phyloP scores from a whole-genome alignment of 2,113 vertebrate genomes.

The Scatophagus argus region DNA sequence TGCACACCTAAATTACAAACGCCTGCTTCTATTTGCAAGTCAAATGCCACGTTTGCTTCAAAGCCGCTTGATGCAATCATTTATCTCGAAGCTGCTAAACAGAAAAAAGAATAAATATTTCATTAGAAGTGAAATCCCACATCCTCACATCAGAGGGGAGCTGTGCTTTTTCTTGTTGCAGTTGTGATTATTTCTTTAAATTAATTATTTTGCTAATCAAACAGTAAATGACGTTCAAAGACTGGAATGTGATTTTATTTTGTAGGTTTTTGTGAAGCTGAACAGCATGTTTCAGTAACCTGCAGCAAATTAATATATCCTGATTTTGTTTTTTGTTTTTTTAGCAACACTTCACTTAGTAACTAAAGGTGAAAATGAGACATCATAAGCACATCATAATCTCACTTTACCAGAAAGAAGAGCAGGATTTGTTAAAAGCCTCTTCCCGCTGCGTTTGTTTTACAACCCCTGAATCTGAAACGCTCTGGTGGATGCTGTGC shows the following conservation, averaged over 20 bases:
- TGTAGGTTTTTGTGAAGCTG: conserved; percentile 25
- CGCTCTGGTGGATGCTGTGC: too few relatives aligned
- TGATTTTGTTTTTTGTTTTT: background rate
- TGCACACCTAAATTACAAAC: conserved; percentile 84
- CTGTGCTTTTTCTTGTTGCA: conserved; percentile 16
- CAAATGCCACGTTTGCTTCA: conserved; percentile 81
- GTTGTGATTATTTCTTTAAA: conserved; percentile 59
- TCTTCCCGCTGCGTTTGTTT: too few relatives aligned
- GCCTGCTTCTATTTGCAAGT: conserved; percentile 87
- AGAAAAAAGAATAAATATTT: conserved; percentile 81
- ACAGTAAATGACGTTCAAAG: conserved; percentile 6
- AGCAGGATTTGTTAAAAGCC: too few relatives aligned
- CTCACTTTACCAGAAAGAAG: background rate
- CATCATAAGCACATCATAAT: conserved; percentile 36
- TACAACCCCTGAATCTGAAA: too few relatives aligned
- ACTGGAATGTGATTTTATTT: conserved; percentile 3
- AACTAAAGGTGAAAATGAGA: conserved; percentile 7
- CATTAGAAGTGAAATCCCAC: conserved; percentile 73
- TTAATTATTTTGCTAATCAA: conserved; percentile 60
- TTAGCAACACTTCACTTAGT: conserved; percentile 42
- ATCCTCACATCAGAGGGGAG: conserved; percentile 41
- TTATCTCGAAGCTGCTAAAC: conserved; percentile 76
- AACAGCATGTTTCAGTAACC: conserved; percentile 56
- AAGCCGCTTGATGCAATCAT: conserved; percentile 87
- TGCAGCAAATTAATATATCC: background rate